Evolutionary conservation across 2,888 invertebrate genomes (phyloP).

Genomic region (Dermolepida albohirtum): DNA sequence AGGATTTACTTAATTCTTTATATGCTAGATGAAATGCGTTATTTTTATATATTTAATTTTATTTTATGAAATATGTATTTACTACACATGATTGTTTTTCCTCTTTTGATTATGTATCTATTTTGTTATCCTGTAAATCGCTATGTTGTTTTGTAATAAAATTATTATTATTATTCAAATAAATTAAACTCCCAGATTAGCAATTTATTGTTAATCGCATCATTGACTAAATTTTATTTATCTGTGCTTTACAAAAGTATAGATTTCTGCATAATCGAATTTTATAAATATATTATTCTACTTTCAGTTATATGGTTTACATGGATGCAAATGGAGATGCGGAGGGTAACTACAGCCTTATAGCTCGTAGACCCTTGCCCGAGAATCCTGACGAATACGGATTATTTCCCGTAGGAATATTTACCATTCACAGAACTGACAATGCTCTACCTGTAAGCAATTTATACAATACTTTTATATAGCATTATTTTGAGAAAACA

Average conservation of each 20-base stretch:
- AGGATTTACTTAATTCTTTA: too few species aligned
- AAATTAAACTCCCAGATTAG: too few species aligned
- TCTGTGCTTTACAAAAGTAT: not conserved
- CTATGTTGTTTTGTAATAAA: too few species aligned
- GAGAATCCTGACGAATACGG: slow-evolving; percentile 71
- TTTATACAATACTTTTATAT: not conserved
- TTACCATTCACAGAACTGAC: slow-evolving; percentile 70
- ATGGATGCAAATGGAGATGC: slow-evolving; percentile 94
- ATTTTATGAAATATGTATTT: too few species aligned
- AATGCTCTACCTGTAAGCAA: slow-evolving; percentile 81
- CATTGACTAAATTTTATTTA: not conserved
- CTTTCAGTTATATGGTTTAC: slow-evolving; percentile 85
- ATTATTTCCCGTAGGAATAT: slow-evolving; percentile 83
- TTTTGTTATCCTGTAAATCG: too few species aligned
- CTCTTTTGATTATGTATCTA: too few species aligned
- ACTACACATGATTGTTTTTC: too few species aligned
- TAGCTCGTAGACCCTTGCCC: slow-evolving; percentile 69
- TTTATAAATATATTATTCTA: slow-evolving; percentile 30
- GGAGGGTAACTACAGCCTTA: slow-evolving; percentile 92
- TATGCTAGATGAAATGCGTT: too few species aligned
- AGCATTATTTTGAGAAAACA: too few species aligned
- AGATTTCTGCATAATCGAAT: not conserved
- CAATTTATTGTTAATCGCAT: not conserved
- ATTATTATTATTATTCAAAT: too few species aligned
- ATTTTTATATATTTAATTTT: too few species aligned